Conservation (phyloP, 2,113 vertebrate genomes). For the cat (Felis catus) region DNA sequence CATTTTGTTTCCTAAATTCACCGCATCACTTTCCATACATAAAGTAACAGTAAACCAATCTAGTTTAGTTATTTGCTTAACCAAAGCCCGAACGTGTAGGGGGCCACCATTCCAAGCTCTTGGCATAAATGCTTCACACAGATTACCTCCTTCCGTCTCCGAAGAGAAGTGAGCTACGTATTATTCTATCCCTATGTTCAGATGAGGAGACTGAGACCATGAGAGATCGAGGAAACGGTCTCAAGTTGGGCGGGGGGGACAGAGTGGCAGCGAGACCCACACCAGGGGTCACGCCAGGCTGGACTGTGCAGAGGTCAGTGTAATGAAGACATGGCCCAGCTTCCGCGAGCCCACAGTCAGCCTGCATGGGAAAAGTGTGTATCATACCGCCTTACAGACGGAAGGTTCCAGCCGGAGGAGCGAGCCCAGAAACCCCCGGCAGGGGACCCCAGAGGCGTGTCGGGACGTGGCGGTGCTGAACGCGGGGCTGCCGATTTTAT, state of each 20-base stretch:
- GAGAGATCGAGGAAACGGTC: neutral
- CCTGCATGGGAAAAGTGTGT: fast-evolving
- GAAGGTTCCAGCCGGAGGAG: neutral
- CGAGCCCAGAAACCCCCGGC: neutral
- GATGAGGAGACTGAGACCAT: neutral
- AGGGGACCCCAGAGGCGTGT: neutral
- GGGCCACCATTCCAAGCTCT: neutral
- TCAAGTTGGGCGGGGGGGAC: neutral
- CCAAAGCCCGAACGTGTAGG: neutral
- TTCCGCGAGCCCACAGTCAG: neutral
- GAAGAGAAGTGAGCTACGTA: neutral
- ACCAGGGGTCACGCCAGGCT: neutral
- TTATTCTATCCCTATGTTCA: neutral
- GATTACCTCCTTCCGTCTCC: neutral
- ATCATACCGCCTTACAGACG: neutral
- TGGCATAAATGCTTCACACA: neutral
- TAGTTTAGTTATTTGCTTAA: neutral
- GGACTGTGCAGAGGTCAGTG: too few species aligned
- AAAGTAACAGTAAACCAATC: neutral
- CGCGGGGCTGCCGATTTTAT: neutral
- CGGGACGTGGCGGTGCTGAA: neutral
- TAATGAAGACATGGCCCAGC: fast-evolving
- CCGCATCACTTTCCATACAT: neutral
- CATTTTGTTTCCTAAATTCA: neutral
- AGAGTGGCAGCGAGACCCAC: too few species aligned